phyloP scores from a whole-genome alignment of 2,888 invertebrate species.

The Antitype chi region DNA sequence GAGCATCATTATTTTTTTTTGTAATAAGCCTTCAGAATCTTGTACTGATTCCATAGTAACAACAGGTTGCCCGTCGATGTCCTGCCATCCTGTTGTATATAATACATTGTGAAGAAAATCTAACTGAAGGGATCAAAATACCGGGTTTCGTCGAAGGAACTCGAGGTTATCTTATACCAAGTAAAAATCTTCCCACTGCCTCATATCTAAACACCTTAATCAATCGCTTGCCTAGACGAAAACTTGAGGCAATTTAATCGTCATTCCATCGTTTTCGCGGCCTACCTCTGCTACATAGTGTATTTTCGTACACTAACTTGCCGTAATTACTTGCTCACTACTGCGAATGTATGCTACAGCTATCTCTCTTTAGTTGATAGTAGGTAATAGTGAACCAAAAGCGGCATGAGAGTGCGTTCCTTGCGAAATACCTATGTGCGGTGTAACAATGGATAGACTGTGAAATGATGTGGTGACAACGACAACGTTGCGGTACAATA shows the following conservation, averaged over 20 bases:
- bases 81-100: too few relatives aligned
- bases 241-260: background rate
- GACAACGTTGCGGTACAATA: background rate
- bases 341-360: background rate
- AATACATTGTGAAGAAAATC: background rate
- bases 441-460: background rate
- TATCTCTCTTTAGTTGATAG: background rate
- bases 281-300: background rate
- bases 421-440: background rate
- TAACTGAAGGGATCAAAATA: background rate
- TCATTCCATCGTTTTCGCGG: background rate
- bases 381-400: background rate
- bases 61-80: too few relatives aligned
- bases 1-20: too few relatives aligned
- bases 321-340: background rate
- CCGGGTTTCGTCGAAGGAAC: background rate
- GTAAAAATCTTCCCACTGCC: background rate
- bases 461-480: background rate
- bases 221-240: background rate
- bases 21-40: too few relatives aligned
- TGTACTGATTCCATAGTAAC: too few relatives aligned
- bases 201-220: background rate
- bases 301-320: background rate
- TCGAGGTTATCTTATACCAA: background rate
- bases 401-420: background rate